Conservation (phyloP, 1,140 invertebrate species). For the Drosophila watanabei region DNA sequence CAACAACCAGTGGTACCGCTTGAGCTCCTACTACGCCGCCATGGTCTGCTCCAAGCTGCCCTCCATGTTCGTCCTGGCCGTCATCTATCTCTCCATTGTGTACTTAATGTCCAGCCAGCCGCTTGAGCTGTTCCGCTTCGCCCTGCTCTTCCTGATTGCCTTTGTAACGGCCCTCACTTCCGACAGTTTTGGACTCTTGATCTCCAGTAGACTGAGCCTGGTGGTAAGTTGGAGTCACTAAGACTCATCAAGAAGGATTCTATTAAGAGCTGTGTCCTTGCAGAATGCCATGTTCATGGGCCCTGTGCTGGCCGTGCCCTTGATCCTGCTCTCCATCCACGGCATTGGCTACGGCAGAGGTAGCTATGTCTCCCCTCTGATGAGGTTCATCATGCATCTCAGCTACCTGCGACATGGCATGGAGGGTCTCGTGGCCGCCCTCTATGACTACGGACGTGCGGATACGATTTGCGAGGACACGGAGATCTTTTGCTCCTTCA, state of each 20-base stretch:
- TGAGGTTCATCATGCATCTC: slow-evolving; percentile 91
- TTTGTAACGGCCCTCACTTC: slow-evolving; percentile 90
- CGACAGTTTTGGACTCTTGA: slow-evolving; percentile 91
- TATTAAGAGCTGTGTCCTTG: not conserved
- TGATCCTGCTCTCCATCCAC: slow-evolving; percentile 92
- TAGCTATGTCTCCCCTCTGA: slow-evolving; percentile 88
- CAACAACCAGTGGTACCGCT: slow-evolving; percentile 97
- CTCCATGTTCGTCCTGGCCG: slow-evolving; percentile 90
- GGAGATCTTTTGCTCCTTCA: slow-evolving; percentile 90
- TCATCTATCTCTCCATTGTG: slow-evolving; percentile 92
- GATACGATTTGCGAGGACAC: slow-evolving; percentile 89
- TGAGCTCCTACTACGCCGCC: slow-evolving; percentile 96
- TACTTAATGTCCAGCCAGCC: slow-evolving; percentile 96
- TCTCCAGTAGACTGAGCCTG: slow-evolving; percentile 90
- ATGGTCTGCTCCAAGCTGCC: slow-evolving; percentile 92
- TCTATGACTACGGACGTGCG: slow-evolving; percentile 91
- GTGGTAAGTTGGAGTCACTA: slow-evolving; percentile 87
- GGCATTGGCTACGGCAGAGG: slow-evolving; percentile 89
- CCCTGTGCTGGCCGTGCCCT: slow-evolving; percentile 90
- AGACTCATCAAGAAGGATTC: not conserved
- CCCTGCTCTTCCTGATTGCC: slow-evolving; percentile 89
- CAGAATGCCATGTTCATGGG: slow-evolving; percentile 94
- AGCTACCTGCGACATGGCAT: slow-evolving; percentile 92
- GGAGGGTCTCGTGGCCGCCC: slow-evolving; percentile 91
- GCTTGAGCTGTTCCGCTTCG: slow-evolving; percentile 90